A percentile compares a stretch with the other conserved stretches of the same genome.
These are phyloP conservation scores for Tethya wilhelma DNA, from an alignment of 37 sponge, comb jelly and placozoan genomes.

Conservation along the genomic window DNA sequence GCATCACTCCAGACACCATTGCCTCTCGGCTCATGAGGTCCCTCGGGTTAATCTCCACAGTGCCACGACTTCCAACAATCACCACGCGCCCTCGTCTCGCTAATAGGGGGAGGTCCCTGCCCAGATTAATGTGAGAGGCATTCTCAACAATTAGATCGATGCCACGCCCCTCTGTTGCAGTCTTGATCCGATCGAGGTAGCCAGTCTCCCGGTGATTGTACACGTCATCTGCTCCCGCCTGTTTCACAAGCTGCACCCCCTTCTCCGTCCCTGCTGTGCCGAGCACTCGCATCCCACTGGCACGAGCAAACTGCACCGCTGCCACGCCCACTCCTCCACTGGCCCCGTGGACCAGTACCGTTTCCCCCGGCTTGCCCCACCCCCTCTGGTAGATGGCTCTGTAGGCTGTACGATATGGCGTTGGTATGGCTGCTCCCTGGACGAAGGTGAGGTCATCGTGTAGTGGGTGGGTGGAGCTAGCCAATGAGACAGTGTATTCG, in stretches of 20 bases:
- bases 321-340: constrained; percentile 94
- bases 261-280: constrained; percentile 83
- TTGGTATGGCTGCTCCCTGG: constrained; percentile 80
- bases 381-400: constrained; percentile 62
- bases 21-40: constrained; percentile 79
- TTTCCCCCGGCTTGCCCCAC: constrained; percentile 56
- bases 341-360: constrained; percentile 88
- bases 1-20: constrained; percentile 67
- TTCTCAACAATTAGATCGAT: constrained; percentile 84
- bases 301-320: constrained; percentile 77
- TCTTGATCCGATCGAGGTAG: constrained; percentile 53
- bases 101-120: constrained; percentile 68
- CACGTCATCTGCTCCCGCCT: constrained; percentile 69
- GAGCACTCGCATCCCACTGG: constrained; percentile 71
- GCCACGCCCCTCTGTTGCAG: constrained; percentile 32
- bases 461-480: constrained; percentile 42
- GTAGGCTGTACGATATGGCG: constrained; percentile 85
- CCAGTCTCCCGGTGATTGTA: constrained; percentile 76
- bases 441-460: constrained; percentile 60
- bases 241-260: constrained; percentile 59
- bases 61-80: constrained; percentile 80
- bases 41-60: constrained; percentile 73
- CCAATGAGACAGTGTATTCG: constrained; percentile 22
- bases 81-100: constrained; percentile 68
- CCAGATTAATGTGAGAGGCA: constrained; percentile 82